Evolutionary conservation across 2,113 vertebrate species (phyloP).

Genomic region (Paradoxurus hermaphroditus): DNA sequence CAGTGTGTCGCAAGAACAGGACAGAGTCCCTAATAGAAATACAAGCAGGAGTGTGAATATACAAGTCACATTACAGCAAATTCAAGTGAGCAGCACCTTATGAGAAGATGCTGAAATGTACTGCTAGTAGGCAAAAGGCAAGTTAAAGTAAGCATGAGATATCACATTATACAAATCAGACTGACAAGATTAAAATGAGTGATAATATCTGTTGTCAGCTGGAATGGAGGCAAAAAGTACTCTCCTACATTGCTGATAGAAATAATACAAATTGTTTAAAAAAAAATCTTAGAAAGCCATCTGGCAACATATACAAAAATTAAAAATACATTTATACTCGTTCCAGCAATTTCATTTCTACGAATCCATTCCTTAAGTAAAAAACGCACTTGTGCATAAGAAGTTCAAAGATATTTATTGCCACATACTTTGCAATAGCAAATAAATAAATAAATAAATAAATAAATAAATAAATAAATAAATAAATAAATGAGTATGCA

Average conservation of each 20-base stretch:
- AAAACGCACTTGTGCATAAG: background rate
- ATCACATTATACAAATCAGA: background rate
- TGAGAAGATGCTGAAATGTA: background rate
- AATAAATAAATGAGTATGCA: too few relatives aligned
- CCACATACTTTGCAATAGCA: background rate
- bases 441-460: background rate
- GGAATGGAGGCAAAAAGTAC: background rate
- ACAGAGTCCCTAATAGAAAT: background rate
- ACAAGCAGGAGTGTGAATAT: background rate
- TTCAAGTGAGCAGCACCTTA: background rate
- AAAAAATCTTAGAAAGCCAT: constrained; percentile 44
- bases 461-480: background rate
- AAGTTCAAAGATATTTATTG: constrained; percentile 4
- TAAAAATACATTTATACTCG: constrained; percentile 47
- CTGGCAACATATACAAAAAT: constrained; percentile 45
- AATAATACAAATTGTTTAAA: constrained; percentile 44
- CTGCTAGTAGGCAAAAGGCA: background rate
- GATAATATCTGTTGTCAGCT: constrained; percentile 10
- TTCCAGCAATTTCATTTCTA: constrained; percentile 41
- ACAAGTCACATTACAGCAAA: background rate
- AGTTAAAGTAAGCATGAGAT: background rate
- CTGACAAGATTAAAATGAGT: constrained; percentile 39
- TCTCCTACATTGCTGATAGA: background rate
- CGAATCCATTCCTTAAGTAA: background rate
- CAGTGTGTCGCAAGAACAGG: background rate